Base-by-base conservation (phyloP, 2,888 invertebrate species). In the Agriopis aurantiaria region DNA sequence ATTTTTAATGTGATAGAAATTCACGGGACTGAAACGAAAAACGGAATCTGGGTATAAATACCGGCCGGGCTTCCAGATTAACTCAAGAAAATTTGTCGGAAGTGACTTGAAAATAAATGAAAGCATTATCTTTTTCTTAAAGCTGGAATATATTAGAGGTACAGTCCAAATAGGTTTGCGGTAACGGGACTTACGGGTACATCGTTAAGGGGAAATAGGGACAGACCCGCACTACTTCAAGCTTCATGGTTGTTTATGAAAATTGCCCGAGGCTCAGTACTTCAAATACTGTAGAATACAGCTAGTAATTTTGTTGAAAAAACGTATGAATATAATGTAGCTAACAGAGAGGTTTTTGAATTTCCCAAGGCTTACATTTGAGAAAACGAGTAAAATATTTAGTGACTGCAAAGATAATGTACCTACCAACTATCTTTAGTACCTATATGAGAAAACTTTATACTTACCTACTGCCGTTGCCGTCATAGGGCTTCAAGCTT, bases 1-100 rank as follows among this genome's bases (percentile, higher is more conserved):
- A 64, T 62, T 64, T 69, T 69, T 45, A 65, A 45, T 67, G 67
- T 67, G 62, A 72, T 69, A 65, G 61, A 46, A 62, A 63, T 53
- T 63, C 51, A 65, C 57, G 56, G 64, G 33, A 63, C 59, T 66
- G 66, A 63, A 59, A 52, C 58, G 57, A 48, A 64, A 68, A 69
- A 56, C 56, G 55, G 51, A 59, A 68, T 60, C 40, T 55, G 17
- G 64, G 11, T 23, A 62, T 68, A 68, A 57, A 68, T 68, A 68
- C 56, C 43, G 57, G 57, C 14, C 43, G 62, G 51, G 58, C 58
- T 53, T 48, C 43, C 57, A 62, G 57, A 63, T 59, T 68, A 41
- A 59, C 53, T 52, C 62, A 7, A 46, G n/a, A 56, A 46, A 66
- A 55, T 52, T 69, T 69, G 55, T 60, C 48, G 56, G 17, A n/a